Base-by-base conservation (phyloP, 2,797 vertebrate species). In the Selene dorsalis region DNA sequence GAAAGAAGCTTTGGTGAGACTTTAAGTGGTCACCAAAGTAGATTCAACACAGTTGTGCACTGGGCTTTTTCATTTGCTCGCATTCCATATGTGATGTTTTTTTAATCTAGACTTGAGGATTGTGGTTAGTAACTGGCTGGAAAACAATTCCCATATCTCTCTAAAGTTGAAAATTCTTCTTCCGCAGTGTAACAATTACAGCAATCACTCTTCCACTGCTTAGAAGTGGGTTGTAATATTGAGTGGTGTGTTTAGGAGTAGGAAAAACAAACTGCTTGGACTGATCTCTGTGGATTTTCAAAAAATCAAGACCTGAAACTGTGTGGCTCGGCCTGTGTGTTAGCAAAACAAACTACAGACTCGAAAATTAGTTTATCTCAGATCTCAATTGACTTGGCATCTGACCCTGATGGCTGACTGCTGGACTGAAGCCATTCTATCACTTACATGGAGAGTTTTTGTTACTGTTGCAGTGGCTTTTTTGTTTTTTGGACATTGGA, bases 341-440 rank as follows among this genome's bases (percentile, higher is more conserved):
- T 28, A 62, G 69, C 47, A 71, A 56, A 80, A 67, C 67, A 63
- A 82, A 84, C 65, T 38, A n/a, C 64, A 65, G 50, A 80, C 76
- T 69, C 39, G 41, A 80, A 81, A 73, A 59, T 48, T 6, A 58
- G 43, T 84, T 79, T 79, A 57, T 79, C 28, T 17, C 17, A 32
- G 63, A 66, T 59, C 73, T 43, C 32, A 0, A 53, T 35, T 59
- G 70, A 53, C 60, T 64, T 50, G 64, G 55, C 69, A 28, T 85
- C 69, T 79, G 70, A 82, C 73, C 67, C 63, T 22, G 14, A 39
- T 73, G 76, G 67, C 77, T 64, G 35, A 53, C 35, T 26, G 39
- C 59, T 22, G 55, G 47, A 70, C 61, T 80, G 69, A 56, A 72
- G 66, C 43, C 32, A 57, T 58, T 75, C 63, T 43, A 77, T 28